These are phyloP conservation scores for Lordiphosa clarofinis DNA, from an alignment of 1,140 invertebrate species.

Conservation along the genomic window DNA sequence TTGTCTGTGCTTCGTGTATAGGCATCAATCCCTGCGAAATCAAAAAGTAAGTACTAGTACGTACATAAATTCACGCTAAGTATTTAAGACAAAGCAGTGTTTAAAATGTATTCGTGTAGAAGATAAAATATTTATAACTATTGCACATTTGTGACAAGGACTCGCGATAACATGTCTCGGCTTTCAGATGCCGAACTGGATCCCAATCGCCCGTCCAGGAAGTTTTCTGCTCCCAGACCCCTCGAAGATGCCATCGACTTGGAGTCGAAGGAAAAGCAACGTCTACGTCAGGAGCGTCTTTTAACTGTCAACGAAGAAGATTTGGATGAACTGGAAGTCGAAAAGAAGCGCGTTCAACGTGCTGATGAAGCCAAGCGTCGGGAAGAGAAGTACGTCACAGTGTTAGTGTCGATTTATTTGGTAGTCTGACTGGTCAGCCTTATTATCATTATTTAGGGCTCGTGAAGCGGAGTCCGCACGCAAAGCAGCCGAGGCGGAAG, in stretches of 20 bases:
- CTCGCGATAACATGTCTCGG: constrained; percentile 26
- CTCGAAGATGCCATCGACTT: constrained; percentile 81
- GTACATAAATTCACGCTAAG: not conserved
- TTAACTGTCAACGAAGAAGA: constrained; percentile 79
- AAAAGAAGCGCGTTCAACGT: constrained; percentile 82
- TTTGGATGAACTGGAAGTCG: constrained; percentile 80
- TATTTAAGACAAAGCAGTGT: not conserved
- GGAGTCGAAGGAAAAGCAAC: constrained; percentile 81
- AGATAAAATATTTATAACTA: not conserved
- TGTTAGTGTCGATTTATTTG: no score
- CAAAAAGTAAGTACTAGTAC: constrained; percentile 47
- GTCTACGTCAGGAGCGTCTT: constrained; percentile 80
- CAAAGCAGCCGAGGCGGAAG: constrained; percentile 70
- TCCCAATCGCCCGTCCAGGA: constrained; percentile 83
- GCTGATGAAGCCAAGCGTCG: constrained; percentile 82
- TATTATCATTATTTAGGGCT: constrained; percentile 18
- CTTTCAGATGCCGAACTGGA: constrained; percentile 81
- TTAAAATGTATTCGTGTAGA: constrained; percentile 5
- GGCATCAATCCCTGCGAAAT: constrained; percentile 15
- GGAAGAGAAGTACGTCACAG: constrained; percentile 82
- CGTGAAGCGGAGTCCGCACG: constrained; percentile 47
- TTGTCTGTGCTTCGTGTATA: constrained; percentile 48
- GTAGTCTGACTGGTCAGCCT: no score
- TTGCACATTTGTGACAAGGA: not conserved
- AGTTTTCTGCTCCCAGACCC: constrained; percentile 82